These are phyloP conservation scores for Pagrus major DNA, from an alignment of 2,113 vertebrate species.

Conservation along the genomic window DNA sequence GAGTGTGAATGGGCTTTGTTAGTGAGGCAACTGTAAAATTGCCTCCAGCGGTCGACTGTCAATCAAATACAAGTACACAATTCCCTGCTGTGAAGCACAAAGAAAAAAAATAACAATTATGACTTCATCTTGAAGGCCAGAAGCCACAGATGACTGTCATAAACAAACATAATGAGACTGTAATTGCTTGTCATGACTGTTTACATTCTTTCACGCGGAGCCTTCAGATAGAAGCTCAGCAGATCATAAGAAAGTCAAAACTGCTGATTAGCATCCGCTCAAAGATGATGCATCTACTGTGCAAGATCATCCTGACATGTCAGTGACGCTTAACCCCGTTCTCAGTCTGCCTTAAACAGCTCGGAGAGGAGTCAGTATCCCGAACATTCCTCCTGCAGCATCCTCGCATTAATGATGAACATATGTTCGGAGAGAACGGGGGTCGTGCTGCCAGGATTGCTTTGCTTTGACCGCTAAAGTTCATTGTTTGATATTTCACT, in stretches of 20 bases:
- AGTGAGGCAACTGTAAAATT: constrained; percentile 25
- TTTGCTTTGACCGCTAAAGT: not conserved
- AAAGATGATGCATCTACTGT: constrained; percentile 21
- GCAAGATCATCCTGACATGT: constrained; percentile 41
- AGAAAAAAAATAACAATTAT: constrained; percentile 3
- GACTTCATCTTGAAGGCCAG: constrained; percentile 29
- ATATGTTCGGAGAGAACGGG: constrained; percentile 6
- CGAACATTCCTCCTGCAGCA: not conserved
- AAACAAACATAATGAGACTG: constrained; percentile 50
- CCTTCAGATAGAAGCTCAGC: constrained; percentile 46
- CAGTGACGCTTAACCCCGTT: constrained; percentile 38
- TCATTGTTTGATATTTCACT: not conserved
- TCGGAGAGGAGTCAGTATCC: not conserved
- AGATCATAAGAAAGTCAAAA: constrained; percentile 48
- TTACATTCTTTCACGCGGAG: constrained; percentile 56
- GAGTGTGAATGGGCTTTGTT: not conserved
- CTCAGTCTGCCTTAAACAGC: constrained; percentile 3
- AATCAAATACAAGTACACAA: constrained; percentile 7
- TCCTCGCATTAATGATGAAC: constrained; percentile 21
- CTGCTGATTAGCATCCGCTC: constrained; percentile 37
- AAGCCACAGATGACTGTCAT: constrained; percentile 29
- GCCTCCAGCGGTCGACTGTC: constrained; percentile 15
- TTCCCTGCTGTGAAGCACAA: constrained; percentile 25
- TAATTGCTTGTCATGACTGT: constrained; percentile 39
- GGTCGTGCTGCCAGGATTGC: not conserved